These are phyloP conservation scores for Peromyscus californicus DNA, from an alignment of 2,113 vertebrate genomes.

Conservation along the genomic window DNA sequence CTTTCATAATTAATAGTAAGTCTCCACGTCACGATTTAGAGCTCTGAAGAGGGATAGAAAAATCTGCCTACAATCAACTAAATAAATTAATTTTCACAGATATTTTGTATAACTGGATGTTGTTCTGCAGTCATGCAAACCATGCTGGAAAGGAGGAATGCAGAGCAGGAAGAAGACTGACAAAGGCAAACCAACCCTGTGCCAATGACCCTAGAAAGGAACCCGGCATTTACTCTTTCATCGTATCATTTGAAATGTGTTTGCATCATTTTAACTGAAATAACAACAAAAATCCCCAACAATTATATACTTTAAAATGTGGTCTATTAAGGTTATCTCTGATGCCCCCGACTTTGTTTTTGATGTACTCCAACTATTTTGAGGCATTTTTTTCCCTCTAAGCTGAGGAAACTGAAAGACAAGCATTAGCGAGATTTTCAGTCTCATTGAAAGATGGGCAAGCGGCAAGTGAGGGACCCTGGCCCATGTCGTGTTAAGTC, in stretches of 20 bases:
- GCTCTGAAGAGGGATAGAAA: neutral
- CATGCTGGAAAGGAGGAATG: neutral
- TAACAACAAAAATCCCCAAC: neutral
- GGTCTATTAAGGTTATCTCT: conserved; percentile 4
- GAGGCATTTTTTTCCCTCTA: conserved; percentile 22
- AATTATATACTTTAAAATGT: neutral
- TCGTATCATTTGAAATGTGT: conserved; percentile 17
- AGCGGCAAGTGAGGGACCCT: neutral
- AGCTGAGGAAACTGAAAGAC: conserved; percentile 8
- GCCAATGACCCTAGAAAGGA: conserved; percentile 25
- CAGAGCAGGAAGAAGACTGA: neutral
- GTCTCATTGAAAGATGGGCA: neutral
- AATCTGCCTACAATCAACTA: neutral
- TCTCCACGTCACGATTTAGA: neutral
- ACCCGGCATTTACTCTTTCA: conserved; percentile 21
- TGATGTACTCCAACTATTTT: neutral
- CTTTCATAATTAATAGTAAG: neutral
- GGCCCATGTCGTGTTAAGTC: neutral
- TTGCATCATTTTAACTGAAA: conserved; percentile 10
- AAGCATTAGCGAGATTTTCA: neutral
- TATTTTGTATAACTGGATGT: neutral
- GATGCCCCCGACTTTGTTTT: neutral
- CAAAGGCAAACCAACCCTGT: conserved; percentile 19
- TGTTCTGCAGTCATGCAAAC: conserved; percentile 18
- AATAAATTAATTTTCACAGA: conserved; percentile 16